phyloP scores from a whole-genome alignment of 2,888 invertebrate species.

The Microplitis manilae region DNA sequence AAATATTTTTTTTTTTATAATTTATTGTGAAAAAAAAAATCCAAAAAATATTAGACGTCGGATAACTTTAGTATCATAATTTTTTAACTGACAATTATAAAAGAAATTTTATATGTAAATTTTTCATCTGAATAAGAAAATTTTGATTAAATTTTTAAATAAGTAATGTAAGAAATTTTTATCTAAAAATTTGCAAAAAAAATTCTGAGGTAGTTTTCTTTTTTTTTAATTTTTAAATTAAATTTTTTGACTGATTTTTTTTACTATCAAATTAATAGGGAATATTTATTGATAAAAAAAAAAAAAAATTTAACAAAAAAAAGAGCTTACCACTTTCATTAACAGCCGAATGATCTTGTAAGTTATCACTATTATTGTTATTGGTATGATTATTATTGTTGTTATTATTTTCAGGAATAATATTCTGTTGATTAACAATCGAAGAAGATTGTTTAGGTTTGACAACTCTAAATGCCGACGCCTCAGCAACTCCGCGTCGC shows the following conservation, averaged over 20 bases:
- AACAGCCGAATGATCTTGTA: constrained; percentile 60
- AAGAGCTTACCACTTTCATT: constrained; percentile 31
- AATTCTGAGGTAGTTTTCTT: background rate
- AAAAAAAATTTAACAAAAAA: background rate
- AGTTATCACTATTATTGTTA: constrained; percentile 46
- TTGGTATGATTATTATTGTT: background rate
- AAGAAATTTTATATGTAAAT: too few species aligned
- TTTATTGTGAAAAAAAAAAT: too few species aligned
- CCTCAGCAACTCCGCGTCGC: constrained; percentile 68
- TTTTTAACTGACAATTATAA: background rate
- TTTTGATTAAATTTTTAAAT: too few species aligned
- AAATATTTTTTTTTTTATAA: too few species aligned
- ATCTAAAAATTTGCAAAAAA: background rate
- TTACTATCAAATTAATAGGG: too few species aligned
- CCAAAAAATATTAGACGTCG: too few species aligned
- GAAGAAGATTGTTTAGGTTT: constrained; percentile 66
- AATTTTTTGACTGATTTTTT: background rate
- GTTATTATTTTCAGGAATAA: constrained; percentile 56
- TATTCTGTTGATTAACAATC: constrained; percentile 59
- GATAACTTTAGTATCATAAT: too few species aligned
- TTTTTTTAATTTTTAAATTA: background rate
- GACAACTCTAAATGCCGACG: constrained; percentile 69
- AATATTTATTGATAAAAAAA: background rate
- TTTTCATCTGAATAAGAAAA: too few species aligned
- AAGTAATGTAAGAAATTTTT: too few species aligned